These are phyloP conservation scores for Sminthurinus aureus DNA, from an alignment of 2,888 invertebrate species.

Conservation along the genomic window DNA sequence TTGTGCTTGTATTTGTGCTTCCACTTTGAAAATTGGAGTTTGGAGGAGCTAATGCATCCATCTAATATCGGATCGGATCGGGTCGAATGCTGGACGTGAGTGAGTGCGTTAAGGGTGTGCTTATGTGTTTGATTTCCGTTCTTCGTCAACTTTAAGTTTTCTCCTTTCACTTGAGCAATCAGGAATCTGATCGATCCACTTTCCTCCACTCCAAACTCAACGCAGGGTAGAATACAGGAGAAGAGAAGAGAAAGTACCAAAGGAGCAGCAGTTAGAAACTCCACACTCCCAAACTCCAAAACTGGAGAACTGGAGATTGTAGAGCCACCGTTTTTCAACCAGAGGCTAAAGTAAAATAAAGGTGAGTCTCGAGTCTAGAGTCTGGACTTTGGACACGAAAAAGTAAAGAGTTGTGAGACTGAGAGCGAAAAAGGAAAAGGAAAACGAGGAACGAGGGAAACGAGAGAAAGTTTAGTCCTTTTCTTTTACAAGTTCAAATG, in stretches of 20 bases:
- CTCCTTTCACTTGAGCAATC: constrained; percentile 31
- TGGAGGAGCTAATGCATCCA: too few relatives aligned
- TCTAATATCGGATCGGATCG: background rate
- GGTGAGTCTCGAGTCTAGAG: background rate
- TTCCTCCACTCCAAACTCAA: background rate
- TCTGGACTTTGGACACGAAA: too few relatives aligned
- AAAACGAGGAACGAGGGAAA: background rate
- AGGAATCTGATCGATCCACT: constrained; percentile 35
- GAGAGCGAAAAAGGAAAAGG: background rate
- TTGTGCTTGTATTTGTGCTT: too few relatives aligned
- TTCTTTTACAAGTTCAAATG: constrained; percentile 20
- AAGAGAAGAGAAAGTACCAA: too few relatives aligned
- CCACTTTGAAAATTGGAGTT: too few relatives aligned
- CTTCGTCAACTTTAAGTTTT: constrained; percentile 31
- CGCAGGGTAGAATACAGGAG: background rate
- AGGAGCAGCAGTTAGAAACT: too few relatives aligned
- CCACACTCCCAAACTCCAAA: too few relatives aligned
- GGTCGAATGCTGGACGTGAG: background rate
- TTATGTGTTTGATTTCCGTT: constrained; percentile 13
- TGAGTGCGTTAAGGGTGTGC: background rate
- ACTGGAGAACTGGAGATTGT: too few relatives aligned
- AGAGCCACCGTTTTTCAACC: background rate
- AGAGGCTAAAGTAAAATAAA: too few relatives aligned
- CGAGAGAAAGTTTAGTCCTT: constrained; percentile 15
- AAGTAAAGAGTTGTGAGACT: background rate